Conservation (phyloP, 2,797 vertebrate genomes). For the Rhinella marina region DNA sequence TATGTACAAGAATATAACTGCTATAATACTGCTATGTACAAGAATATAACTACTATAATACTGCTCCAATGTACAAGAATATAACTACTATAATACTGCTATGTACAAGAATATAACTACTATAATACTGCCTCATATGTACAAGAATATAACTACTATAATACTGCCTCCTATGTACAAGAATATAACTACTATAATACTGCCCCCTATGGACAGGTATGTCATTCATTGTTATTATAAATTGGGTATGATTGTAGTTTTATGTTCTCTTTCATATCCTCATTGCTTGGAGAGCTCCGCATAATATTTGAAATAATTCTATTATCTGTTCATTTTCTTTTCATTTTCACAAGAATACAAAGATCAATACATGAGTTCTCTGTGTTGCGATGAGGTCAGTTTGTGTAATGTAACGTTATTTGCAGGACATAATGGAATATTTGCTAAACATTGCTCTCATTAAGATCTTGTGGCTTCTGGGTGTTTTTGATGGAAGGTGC, state of each 20-base stretch:
- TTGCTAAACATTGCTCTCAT: constrained; percentile 54
- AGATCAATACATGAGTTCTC: constrained; percentile 11
- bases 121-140: neutral
- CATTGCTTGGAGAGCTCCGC: neutral
- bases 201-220: neutral
- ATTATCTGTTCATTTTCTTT: constrained; percentile 25
- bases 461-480: constrained; percentile 48
- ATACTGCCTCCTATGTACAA: neutral
- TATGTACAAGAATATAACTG: too few species aligned
- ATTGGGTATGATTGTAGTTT: neutral
- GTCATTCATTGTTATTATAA: neutral
- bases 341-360: neutral
- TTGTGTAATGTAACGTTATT: constrained; percentile 61
- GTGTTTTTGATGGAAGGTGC: constrained; percentile 8
- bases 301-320: constrained; percentile 17
- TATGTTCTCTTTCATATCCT: neutral
- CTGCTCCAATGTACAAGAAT: neutral
- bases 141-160: neutral
- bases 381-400: constrained; percentile 52
- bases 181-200: neutral
- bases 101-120: constrained; percentile 13
- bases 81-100: constrained; percentile 15
- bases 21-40: too few species aligned
- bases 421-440: constrained; percentile 61
- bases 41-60: too few species aligned